Conservation (phyloP, 2,797 vertebrate genomes). For the Microctenopoma steveboyesi region DNA sequence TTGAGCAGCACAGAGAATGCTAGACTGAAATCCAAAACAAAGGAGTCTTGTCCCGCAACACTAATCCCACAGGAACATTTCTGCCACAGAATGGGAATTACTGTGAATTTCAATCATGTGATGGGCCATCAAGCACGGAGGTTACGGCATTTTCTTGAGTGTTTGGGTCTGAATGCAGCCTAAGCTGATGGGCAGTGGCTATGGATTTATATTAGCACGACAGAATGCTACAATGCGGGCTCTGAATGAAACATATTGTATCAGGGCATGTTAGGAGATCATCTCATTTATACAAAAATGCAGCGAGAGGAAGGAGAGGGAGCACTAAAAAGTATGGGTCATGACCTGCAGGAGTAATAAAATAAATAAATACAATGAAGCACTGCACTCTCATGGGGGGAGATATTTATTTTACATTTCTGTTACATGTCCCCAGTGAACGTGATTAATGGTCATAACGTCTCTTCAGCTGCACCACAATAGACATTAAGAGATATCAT, state of each 20-base stretch:
- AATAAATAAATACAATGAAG: no score
- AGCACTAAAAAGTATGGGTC: not conserved
- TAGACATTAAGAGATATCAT: no score
- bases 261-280: constrained; percentile 16
- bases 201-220: constrained; percentile 7
- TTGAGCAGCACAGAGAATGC: constrained; percentile 59
- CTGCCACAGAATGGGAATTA: constrained; percentile 66
- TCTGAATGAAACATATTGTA: constrained; percentile 27
- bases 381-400: no score
- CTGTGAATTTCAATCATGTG: constrained; percentile 75
- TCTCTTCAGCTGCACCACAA: no score
- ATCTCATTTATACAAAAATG: constrained; percentile 16
- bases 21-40: constrained; percentile 68
- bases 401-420: not conserved
- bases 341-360: not conserved
- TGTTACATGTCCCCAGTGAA: not conserved
- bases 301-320: not conserved
- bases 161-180: constrained; percentile 42
- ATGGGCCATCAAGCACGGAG: constrained; percentile 55
- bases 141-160: constrained; percentile 47
- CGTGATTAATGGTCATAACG: not conserved
- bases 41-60: constrained; percentile 72
- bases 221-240: constrained; percentile 24
- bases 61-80: constrained; percentile 73
- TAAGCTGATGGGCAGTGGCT: constrained; percentile 27